Evolutionary conservation across 2,888 invertebrate species (phyloP), one percentile per base, ranked within the genome.

Genomic region (Mamestra brassicae): DNA sequence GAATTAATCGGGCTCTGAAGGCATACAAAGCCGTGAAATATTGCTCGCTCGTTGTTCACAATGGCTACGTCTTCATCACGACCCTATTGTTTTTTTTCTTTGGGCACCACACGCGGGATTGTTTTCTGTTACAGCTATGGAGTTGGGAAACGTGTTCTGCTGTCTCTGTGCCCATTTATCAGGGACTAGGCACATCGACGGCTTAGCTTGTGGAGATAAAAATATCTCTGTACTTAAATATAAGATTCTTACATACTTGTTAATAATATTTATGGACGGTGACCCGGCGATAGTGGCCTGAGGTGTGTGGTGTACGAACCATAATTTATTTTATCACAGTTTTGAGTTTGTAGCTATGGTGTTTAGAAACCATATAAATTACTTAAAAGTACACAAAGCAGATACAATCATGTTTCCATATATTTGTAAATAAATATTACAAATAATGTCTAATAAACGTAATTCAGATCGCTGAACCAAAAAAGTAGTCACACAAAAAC

Each of bases 41-140:
- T 96, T 91, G 92, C 93, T 91, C 92, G 92, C 94, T 96, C 96
- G 95, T 94, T 94, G 93, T 91, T 93, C 93, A 96, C 97, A 97
- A 96, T 96, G 95, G 95, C 92, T 93, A 96, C 96, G 95, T 96
- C 97, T 97, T 96, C 96, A 96, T 97, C 97, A 96, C 94, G 94
- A 91, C 89, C 90, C 95, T 91, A 95, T 96, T 95, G 95, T 96
- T 96, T 96, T 96, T 95, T 95, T 95, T 93, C 92, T 94, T 89
- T 92, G 92, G 92, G 92, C 93, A 95, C 94, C 94, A 93, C 94
- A 93, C 93, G 92, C 87, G 80, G 87, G 93, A 95, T 96, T 96
- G 95, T 96, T 95, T 95, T 95, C 95, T 94, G 93, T 93, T 93
- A 92, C 90, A 89, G 92, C 90, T 90, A 71, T 87, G 80, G 91